Conservation (phyloP, 2,113 vertebrate genomes). For the Syngnathus floridae region DNA sequence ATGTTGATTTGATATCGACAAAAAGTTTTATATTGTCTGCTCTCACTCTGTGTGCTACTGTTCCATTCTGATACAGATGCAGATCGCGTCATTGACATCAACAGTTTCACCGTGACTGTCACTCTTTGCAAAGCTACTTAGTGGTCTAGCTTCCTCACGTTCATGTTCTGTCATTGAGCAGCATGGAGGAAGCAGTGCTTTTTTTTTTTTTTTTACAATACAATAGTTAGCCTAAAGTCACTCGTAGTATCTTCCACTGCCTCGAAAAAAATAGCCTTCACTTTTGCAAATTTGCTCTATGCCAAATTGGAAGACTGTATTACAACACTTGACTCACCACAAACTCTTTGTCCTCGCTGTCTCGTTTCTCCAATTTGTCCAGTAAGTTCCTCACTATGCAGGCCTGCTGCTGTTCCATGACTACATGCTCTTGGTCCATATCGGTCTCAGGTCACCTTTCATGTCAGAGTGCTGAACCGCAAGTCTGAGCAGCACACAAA, state of each 20-base stretch:
- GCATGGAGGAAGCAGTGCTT: constrained; percentile 48
- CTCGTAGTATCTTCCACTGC: neutral
- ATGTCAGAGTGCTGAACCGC: constrained; percentile 52
- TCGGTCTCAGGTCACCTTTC: constrained; percentile 15
- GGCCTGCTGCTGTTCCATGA: constrained; percentile 64
- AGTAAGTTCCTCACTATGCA: constrained; percentile 57
- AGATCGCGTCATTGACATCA: too few species aligned
- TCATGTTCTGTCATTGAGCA: constrained; percentile 7
- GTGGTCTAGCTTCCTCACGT: neutral
- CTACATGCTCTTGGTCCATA: constrained; percentile 29
- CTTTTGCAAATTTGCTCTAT: neutral
- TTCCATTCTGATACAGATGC: neutral
- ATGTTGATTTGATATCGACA: constrained; percentile 3
- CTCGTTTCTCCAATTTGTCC: constrained; percentile 51
- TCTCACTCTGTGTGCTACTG: neutral
- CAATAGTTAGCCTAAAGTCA: neutral
- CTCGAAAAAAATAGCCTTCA: neutral
- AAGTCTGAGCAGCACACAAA: constrained; percentile 4
- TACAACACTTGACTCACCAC: constrained; percentile 54
- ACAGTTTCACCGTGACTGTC: too few species aligned
- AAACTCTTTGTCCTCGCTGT: constrained; percentile 58
- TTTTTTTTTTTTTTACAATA: neutral
- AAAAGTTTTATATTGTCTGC: neutral
- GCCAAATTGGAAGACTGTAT: neutral
- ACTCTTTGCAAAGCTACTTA: neutral